Conservation (phyloP, 1,140 invertebrate species). For the Dendroctonus valens region DNA sequence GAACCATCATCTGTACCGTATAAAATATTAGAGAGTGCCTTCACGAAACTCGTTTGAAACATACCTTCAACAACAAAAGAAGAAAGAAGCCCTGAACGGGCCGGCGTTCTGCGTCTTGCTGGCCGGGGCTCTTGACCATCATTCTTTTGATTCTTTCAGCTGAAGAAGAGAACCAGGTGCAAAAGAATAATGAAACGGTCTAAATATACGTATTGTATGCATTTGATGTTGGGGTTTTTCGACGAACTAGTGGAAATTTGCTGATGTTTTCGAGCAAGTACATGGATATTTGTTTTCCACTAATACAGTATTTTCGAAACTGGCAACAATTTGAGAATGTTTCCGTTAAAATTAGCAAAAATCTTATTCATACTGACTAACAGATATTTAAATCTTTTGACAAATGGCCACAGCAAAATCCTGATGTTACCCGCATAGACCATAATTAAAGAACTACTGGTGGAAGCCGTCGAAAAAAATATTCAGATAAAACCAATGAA, state of each 20-base stretch:
- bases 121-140: slow-evolving; percentile 18
- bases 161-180: slow-evolving; percentile 17
- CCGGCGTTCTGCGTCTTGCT: neutral
- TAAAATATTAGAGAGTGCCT: slow-evolving; percentile 30
- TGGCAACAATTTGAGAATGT: too few species aligned
- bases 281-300: too few species aligned
- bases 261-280: too few species aligned
- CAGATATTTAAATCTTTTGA: too few species aligned
- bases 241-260: neutral
- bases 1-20: slow-evolving; percentile 27
- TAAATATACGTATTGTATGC: slow-evolving; percentile 7
- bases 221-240: neutral
- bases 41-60: slow-evolving; percentile 29
- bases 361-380: too few species aligned
- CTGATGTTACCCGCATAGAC: too few species aligned
- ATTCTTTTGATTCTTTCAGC: slow-evolving; percentile 22
- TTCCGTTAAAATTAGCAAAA: too few species aligned
- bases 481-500: too few species aligned
- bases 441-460: too few species aligned
- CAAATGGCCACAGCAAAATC: too few species aligned
- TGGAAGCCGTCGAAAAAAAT: too few species aligned
- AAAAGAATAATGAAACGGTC: slow-evolving; percentile 23
- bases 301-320: too few species aligned
- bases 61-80: slow-evolving; percentile 28
- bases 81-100: slow-evolving; percentile 16